Conservation (phyloP, 2,113 vertebrate species). For the Psilopsiagon aymara region DNA sequence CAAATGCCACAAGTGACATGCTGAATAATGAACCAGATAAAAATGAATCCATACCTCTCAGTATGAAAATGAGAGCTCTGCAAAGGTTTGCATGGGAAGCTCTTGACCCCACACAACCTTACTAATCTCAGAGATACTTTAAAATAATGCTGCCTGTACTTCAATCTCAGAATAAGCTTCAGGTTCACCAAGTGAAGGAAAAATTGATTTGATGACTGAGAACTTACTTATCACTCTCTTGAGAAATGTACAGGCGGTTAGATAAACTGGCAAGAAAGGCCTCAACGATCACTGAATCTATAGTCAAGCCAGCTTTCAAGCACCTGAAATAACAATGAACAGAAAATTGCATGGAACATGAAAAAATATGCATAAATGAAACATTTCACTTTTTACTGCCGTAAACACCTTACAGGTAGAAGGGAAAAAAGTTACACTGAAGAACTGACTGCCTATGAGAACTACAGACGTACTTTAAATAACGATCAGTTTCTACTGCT, state of each 20-base stretch:
- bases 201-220: neutral
- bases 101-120: neutral
- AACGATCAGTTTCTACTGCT: neutral
- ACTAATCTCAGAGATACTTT: neutral
- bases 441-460: neutral
- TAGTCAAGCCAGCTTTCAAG: slow-evolving; percentile 90
- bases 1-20: neutral
- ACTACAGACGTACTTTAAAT: neutral
- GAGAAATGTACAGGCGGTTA: slow-evolving; percentile 97
- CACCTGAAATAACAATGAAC: slow-evolving; percentile 76
- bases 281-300: slow-evolving; percentile 92
- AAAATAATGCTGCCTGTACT: neutral
- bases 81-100: neutral
- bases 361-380: neutral
- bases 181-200: neutral
- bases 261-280: slow-evolving; percentile 96
- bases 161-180: neutral
- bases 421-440: neutral
- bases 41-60: neutral
- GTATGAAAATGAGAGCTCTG: neutral
- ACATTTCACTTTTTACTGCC: neutral
- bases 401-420: neutral
- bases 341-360: neutral
- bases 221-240: slow-evolving; percentile 94
- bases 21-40: neutral